A percentile compares a stretch with the other conserved stretches of the same genome.
Evolutionary conservation across 2,797 vertebrate species (phyloP).

Genomic region (Anniella stebbinsi): DNA sequence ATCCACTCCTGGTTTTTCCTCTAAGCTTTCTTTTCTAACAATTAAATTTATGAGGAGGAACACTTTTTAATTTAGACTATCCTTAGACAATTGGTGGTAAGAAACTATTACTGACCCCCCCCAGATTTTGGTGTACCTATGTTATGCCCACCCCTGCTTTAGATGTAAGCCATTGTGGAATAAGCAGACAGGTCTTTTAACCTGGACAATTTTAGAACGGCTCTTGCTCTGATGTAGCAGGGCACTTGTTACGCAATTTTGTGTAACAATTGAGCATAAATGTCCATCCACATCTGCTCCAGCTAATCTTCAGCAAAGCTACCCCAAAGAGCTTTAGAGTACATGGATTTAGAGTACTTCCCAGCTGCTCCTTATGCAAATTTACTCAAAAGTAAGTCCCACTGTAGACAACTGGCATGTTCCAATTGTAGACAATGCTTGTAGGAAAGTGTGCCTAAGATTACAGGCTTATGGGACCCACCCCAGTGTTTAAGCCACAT

Average conservation of each 20-base stretch:
- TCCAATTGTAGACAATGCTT: not conserved
- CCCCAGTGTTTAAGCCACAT: not conserved
- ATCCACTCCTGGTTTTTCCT: too few species aligned
- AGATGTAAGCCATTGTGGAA: not conserved
- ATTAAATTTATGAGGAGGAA: too few species aligned
- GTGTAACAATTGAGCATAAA: not conserved
- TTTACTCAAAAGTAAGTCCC: not conserved
- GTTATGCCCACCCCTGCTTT: not conserved
- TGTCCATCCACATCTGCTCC: not conserved
- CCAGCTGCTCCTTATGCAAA: not conserved
- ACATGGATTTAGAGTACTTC: constrained; percentile 18
- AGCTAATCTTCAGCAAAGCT: not conserved
- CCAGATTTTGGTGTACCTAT: too few species aligned
- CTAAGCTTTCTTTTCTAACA: too few species aligned
- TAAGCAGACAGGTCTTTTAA: not conserved
- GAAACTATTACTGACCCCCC: too few species aligned
- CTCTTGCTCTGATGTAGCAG: not conserved
- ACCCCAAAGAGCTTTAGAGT: not conserved
- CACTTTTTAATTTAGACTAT: too few species aligned
- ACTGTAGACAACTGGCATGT: too few species aligned
- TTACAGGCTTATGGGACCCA: not conserved
- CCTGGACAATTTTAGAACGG: not conserved
- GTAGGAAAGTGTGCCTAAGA: not conserved
- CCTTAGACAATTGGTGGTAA: too few species aligned
- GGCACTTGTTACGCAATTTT: not conserved